Evolutionary conservation across 37 sponge, comb jelly and placozoan genomes (phyloP).

Genomic region (Aphrocallistes beatrix): DNA sequence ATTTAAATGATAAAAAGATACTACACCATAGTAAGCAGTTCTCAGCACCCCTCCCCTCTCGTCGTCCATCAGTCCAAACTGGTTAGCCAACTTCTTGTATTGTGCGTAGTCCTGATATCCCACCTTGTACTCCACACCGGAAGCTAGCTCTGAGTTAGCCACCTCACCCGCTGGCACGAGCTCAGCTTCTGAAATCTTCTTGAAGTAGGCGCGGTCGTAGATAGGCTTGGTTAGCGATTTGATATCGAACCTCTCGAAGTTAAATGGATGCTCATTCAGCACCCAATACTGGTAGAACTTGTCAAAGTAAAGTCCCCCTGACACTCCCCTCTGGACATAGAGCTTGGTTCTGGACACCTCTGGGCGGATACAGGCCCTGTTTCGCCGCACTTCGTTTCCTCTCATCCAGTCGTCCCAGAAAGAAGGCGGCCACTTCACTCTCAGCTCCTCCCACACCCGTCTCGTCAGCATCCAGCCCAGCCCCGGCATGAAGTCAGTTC

Average conservation of each 20-base stretch:
- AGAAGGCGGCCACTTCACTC: conserved; percentile 73
- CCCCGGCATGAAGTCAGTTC: conserved; percentile 88
- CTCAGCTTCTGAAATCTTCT: conserved; percentile 26
- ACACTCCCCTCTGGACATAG: conserved; percentile 64
- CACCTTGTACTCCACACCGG: neutral
- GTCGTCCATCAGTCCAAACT: conserved; percentile 21
- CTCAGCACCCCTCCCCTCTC: conserved; percentile 61
- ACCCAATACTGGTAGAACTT: conserved; percentile 42
- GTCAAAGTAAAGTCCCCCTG: conserved; percentile 47
- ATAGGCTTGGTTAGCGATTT: neutral
- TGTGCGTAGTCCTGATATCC: neutral
- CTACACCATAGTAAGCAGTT: conserved; percentile 77
- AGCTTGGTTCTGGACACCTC: conserved; percentile 74
- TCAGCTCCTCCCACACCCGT: conserved; percentile 61
- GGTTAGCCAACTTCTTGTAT: neutral
- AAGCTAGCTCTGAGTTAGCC: neutral
- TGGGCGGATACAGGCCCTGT: conserved; percentile 77
- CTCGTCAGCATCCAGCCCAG: conserved; percentile 83
- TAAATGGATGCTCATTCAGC: conserved; percentile 41
- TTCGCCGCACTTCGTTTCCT: conserved; percentile 48
- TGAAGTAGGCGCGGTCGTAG: conserved; percentile 43
- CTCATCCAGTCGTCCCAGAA: conserved; percentile 97
- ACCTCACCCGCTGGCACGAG: neutral
- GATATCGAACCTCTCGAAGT: conserved; percentile 25
- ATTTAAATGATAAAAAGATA: conserved; percentile 26